Evolutionary conservation across 2,113 vertebrate species (phyloP), one percentile per base, ranked within the genome.

Genomic region (Balaeniceps rex): DNA sequence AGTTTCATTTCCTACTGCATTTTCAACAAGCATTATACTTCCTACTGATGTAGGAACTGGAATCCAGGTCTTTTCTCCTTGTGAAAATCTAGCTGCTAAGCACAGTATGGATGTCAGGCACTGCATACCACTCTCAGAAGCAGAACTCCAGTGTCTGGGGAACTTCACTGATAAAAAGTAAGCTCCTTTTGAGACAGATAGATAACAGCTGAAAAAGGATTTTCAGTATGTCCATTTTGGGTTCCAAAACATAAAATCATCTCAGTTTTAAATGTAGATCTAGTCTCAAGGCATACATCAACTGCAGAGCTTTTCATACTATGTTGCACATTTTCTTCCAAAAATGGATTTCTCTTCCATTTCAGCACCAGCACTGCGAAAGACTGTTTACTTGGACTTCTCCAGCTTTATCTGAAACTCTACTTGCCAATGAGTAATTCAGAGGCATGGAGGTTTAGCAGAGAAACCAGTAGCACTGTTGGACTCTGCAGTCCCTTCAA

Each of bases 91-190:
- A 81, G 19, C 25, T 88, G 22, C 19, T 66, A 57, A 57, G 47
- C 10, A 36, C 12, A 46, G 14, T 33, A 33, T 61, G 33, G 46
- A 55, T 61, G 33, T 55, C 22, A 84, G 31, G 16, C 6, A 19
- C 8, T 57, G 14, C 13, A 31, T 51, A n/a, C 22, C 14, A 46
- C 0, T 0, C 19, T 61, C 14, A 72, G 75, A 88, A 46, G 33
- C 46, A 92, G 54, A 89, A 86, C 14, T 69, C n/a, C 44, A 58
- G 23, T 22, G 42, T 72, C 55, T 44, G 60, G 16, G 18, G 10
- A 82, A 82, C 19, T n/a, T 89, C 1, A 2, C 11, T 69, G 44
- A 64, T 60, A 86, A 64, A 70, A 75, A 34, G 6, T 25, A 85
- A 58, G 11, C 14, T 86, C 28, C 14, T 82, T 82, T 78, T 0